Percentiles rank a stretch among this genome's conserved stretches.
These are phyloP conservation scores for Porites divaricata DNA, from an alignment of 92 coral and sea anemone genomes.

Conservation along the genomic window DNA sequence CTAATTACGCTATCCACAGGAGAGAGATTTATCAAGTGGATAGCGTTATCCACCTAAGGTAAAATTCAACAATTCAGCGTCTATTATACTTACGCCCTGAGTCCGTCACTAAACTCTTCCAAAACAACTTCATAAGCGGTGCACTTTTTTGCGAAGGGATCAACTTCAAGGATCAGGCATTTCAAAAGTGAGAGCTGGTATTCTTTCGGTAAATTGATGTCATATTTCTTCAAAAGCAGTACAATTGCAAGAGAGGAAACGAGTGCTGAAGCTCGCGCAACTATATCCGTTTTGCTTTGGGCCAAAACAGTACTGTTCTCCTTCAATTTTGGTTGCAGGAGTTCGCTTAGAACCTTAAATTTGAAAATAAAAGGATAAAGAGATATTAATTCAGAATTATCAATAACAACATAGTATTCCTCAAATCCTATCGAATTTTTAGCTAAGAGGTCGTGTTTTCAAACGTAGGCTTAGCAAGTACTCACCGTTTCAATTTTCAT, in stretches of 20 bases:
- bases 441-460: too few relatives aligned
- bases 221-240: neutral
- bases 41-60: too few relatives aligned
- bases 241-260: constrained; percentile 56
- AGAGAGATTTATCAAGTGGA: too few relatives aligned
- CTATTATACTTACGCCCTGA: constrained; percentile 13
- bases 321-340: constrained; percentile 58
- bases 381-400: neutral
- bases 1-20: too few relatives aligned
- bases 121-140: constrained; percentile 8
- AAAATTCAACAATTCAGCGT: too few relatives aligned
- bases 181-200: too few relatives aligned
- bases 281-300: constrained; percentile 9
- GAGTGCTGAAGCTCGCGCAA: constrained; percentile 21
- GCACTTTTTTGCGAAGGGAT: constrained; percentile 1
- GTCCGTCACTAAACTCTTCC: neutral
- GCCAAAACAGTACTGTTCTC: constrained; percentile 35
- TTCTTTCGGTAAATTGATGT: neutral
- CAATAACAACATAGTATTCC: too few relatives aligned
- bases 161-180: constrained; percentile 22
- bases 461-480: too few relatives aligned
- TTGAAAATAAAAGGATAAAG: neutral
- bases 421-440: too few relatives aligned
- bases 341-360: constrained; percentile 48
- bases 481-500: constrained; percentile 33